phyloP scores from a whole-genome alignment of 2,888 invertebrate genomes.

The Petrolisthes manimaculis region DNA sequence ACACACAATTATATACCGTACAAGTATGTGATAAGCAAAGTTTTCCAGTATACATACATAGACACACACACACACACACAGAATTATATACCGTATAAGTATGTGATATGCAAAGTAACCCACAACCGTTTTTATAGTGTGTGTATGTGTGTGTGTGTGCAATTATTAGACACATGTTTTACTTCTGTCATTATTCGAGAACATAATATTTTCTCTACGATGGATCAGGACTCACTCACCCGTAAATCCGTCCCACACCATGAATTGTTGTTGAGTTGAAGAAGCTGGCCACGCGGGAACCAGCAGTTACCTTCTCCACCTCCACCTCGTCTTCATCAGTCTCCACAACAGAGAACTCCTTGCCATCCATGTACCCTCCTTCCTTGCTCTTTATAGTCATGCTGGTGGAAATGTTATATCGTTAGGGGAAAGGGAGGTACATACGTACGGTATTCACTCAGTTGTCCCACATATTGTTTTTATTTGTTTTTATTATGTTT shows the following conservation, averaged over 20 bases:
- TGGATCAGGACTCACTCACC: slow-evolving; percentile 3
- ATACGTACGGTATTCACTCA: neutral
- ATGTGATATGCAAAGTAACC: too few relatives aligned
- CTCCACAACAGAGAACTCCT: neutral
- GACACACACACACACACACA: too few relatives aligned
- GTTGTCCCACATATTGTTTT: neutral
- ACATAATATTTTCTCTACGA: neutral
- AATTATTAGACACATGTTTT: neutral
- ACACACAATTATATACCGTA: too few relatives aligned
- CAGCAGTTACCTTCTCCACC: neutral
- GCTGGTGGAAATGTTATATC: neutral
- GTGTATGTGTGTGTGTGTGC: neutral
- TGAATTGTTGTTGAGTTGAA: slow-evolving; percentile 32
- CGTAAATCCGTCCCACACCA: slow-evolving; percentile 32
- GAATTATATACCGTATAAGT: too few relatives aligned
- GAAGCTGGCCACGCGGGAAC: slow-evolving; percentile 21
- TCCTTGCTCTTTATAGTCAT: too few relatives aligned
- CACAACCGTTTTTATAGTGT: neutral
- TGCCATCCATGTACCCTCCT: too few relatives aligned
- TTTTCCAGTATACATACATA: too few relatives aligned
- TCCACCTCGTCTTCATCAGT: neutral
- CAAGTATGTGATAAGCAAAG: too few relatives aligned
- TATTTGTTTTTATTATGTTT: too few relatives aligned
- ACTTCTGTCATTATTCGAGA: neutral
- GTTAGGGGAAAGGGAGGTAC: neutral